Evolutionary conservation across 1,140 invertebrate species (phyloP).

Genomic region (Heliconius eleuchia): DNA sequence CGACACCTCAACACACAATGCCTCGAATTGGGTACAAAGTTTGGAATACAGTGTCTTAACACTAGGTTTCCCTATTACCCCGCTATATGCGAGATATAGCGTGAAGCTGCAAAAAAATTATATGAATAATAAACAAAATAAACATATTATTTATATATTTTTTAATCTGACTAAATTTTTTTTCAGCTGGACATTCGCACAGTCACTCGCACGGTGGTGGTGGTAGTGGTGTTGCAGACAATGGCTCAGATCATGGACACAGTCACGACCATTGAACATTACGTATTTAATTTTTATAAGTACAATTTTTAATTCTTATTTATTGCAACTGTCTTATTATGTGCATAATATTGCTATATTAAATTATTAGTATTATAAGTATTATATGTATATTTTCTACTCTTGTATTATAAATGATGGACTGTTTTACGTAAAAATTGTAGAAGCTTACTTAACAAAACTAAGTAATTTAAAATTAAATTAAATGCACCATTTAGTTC

Average conservation of each 20-base stretch:
- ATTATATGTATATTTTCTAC: not conserved
- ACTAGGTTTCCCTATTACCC: no score
- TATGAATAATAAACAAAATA: not conserved
- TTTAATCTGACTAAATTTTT: constrained; percentile 26
- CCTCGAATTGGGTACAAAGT: no score
- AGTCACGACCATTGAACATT: constrained; percentile 35
- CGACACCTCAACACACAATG: no score
- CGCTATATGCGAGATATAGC: no score
- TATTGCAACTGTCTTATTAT: not conserved
- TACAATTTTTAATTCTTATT: constrained; percentile 5
- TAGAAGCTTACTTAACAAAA: no score
- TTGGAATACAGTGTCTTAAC: no score
- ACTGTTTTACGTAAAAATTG: not conserved
- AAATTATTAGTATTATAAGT: not conserved
- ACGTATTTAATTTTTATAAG: not conserved
- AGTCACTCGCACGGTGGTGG: constrained; percentile 42
- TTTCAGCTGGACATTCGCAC: constrained; percentile 60
- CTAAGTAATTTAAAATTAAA: no score
- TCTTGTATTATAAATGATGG: not conserved
- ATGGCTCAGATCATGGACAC: constrained; percentile 47
- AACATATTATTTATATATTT: not conserved
- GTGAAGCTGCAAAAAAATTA: no score
- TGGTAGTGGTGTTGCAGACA: constrained; percentile 14
- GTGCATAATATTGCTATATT: not conserved
- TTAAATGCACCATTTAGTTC: no score